These are phyloP conservation scores for Myotis planiceps DNA, from an alignment of 2,797 vertebrate genomes.

Conservation along the genomic window DNA sequence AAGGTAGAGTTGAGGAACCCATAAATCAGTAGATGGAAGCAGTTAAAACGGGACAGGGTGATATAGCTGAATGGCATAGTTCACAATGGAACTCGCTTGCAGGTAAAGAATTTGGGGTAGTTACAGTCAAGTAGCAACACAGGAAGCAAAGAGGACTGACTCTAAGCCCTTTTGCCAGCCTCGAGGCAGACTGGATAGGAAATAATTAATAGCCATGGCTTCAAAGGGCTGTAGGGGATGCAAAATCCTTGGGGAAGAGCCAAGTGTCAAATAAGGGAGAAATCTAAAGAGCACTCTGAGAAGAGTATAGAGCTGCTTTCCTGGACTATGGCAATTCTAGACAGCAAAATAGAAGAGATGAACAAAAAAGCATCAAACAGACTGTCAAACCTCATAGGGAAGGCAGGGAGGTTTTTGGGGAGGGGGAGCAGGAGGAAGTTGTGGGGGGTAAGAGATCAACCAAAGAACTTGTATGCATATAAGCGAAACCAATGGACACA, in stretches of 20 bases:
- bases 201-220: neutral
- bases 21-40: neutral
- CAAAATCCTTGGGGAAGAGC: neutral
- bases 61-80: neutral
- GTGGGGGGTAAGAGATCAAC: too few species aligned
- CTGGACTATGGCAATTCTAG: neutral
- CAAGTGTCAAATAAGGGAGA: neutral
- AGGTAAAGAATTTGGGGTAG: neutral
- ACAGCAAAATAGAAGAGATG: neutral
- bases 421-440: too few species aligned
- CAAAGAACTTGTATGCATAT: too few species aligned
- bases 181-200: neutral
- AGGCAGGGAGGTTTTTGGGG: too few species aligned
- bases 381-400: too few species aligned
- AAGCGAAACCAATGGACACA: too few species aligned
- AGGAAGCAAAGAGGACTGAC: neutral
- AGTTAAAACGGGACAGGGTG: neutral
- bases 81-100: neutral
- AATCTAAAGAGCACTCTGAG: neutral
- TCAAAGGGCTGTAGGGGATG: neutral
- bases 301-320: neutral
- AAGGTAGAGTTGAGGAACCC: neutral
- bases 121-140: neutral
- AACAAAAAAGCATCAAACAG: too few species aligned
- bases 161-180: neutral